These are phyloP conservation scores for Gymnothorax javanicus DNA, from an alignment of 2,797 vertebrate species.

Conservation along the genomic window DNA sequence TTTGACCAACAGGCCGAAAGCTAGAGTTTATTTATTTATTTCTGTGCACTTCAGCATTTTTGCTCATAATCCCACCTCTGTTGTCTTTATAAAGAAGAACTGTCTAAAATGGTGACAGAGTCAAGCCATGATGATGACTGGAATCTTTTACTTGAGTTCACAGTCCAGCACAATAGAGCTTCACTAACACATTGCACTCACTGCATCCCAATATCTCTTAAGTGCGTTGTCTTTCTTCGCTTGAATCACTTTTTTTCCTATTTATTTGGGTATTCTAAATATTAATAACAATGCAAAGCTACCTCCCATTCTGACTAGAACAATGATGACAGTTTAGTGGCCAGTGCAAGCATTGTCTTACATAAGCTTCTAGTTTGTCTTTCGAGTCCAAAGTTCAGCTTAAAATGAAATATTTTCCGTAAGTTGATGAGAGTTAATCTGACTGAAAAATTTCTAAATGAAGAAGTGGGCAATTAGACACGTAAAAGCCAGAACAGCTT, in stretches of 20 bases:
- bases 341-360: not conserved
- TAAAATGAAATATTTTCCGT: not conserved
- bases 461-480: not conserved
- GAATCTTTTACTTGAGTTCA: constrained; percentile 15
- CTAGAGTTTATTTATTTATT: not conserved
- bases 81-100: not conserved
- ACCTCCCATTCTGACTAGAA: not conserved
- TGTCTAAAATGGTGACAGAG: constrained; percentile 29
- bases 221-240: constrained; percentile 17
- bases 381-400: not conserved
- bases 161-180: not conserved
- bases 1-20: not conserved
- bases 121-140: constrained; percentile 24
- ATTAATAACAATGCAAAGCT: not conserved
- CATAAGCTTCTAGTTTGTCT: not conserved
- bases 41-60: not conserved
- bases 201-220: not conserved
- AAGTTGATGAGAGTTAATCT: not conserved
- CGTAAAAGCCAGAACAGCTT: not conserved
- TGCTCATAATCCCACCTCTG: not conserved
- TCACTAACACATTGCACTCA: not conserved
- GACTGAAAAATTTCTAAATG: not conserved
- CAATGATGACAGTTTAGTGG: constrained; percentile 14
- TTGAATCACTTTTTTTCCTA: not conserved
- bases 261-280: constrained; percentile 9